Conservation (phyloP, 2,888 invertebrate species). For the Sphaerophoria taeniata region DNA sequence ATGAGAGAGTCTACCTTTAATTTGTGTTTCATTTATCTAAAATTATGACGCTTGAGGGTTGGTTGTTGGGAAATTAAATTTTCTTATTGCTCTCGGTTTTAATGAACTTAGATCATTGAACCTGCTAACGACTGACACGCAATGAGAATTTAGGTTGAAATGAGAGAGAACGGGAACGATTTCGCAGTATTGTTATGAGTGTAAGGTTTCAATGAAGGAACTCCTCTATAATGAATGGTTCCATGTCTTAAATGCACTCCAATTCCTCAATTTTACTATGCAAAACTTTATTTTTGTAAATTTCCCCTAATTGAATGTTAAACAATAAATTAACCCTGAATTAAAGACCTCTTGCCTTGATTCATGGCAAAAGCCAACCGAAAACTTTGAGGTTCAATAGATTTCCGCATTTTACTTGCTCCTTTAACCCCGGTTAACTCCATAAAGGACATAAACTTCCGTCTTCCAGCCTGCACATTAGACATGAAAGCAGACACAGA, state of each 20-base stretch:
- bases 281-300: background rate
- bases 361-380: background rate
- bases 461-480: background rate
- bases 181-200: too few species aligned
- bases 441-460: background rate
- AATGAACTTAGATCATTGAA: too few species aligned
- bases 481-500: background rate
- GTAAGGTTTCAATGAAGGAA: too few species aligned
- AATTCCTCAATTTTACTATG: too few species aligned
- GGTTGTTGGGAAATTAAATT: slow-evolving; percentile 17
- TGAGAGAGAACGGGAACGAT: too few species aligned
- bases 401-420: slow-evolving; percentile 18
- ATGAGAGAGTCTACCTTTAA: slow-evolving; percentile 17
- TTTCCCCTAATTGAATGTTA: background rate
- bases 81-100: background rate
- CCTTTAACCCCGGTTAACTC: background rate
- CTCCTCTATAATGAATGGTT: too few species aligned
- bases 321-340: slow-evolving; percentile 36
- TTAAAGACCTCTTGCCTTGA: slow-evolving; percentile 19
- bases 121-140: background rate
- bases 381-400: slow-evolving; percentile 4
- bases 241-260: too few species aligned
- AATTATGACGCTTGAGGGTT: slow-evolving; percentile 27
- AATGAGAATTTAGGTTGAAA: background rate
- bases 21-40: slow-evolving; percentile 18